Conservation (phyloP, 2,113 vertebrate species). For the Phaethornis superciliosus region DNA sequence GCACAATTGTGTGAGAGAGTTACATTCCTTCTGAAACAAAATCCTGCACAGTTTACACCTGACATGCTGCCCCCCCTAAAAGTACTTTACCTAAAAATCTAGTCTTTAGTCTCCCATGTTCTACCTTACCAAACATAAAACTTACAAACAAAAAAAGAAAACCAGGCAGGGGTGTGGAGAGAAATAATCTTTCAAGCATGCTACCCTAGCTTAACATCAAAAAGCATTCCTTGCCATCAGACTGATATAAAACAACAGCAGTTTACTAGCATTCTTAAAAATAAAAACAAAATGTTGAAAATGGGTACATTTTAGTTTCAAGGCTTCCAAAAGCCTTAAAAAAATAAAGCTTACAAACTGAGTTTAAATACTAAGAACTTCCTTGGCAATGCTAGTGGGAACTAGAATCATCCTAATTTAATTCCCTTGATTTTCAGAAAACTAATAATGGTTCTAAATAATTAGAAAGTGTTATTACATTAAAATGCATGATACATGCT, state of each 20-base stretch:
- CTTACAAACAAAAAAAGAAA: neutral
- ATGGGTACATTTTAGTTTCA: neutral
- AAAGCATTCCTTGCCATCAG: neutral
- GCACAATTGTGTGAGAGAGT: accelerated
- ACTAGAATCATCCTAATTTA: conserved; percentile 4
- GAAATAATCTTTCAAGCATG: neutral
- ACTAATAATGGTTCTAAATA: conserved; percentile 32
- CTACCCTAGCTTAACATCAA: neutral
- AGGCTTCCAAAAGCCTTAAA: neutral
- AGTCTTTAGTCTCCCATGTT: neutral
- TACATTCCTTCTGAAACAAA: neutral
- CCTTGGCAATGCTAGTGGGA: neutral
- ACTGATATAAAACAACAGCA: neutral
- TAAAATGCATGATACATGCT: conserved; percentile 60
- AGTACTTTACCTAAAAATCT: neutral
- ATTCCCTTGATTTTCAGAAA: conserved; percentile 33
- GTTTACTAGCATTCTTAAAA: neutral
- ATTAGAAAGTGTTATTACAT: conserved; percentile 63
- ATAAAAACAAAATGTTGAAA: neutral
- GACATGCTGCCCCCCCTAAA: neutral
- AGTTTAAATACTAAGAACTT: neutral
- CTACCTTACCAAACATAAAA: neutral
- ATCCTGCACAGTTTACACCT: neutral
- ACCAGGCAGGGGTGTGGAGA: accelerated
- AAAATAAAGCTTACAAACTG: neutral